Percentiles rank a stretch among this genome's conserved stretches.
Evolutionary conservation across 2,797 vertebrate genomes (phyloP).

Genomic region (Peromyscus aztecus): DNA sequence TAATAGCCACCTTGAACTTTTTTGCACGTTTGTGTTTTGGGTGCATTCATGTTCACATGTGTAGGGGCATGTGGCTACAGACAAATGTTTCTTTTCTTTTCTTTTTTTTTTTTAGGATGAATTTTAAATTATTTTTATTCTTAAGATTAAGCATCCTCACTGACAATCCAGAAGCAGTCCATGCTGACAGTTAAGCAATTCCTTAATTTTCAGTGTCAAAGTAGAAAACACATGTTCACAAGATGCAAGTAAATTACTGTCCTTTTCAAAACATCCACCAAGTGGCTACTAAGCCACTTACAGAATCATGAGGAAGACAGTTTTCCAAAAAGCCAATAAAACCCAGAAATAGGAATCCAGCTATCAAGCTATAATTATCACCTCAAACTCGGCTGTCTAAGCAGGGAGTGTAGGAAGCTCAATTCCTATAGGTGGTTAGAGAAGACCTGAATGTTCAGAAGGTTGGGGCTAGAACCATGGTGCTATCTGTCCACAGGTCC

Average conservation of each 20-base stretch:
- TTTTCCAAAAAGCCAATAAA: slow-evolving; percentile 49
- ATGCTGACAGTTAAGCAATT: slow-evolving; percentile 60
- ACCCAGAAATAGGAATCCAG: too few species aligned
- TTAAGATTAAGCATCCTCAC: slow-evolving; percentile 76
- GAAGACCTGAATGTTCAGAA: too few species aligned
- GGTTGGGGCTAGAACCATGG: neutral
- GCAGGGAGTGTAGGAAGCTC: too few species aligned
- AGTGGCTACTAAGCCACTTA: slow-evolving; percentile 62
- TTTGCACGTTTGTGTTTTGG: neutral
- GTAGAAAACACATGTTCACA: slow-evolving; percentile 62
- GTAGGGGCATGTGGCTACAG: neutral
- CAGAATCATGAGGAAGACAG: slow-evolving; percentile 55
- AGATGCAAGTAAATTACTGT: slow-evolving; percentile 51
- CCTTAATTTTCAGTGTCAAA: slow-evolving; percentile 60
- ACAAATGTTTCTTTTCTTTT: neutral
- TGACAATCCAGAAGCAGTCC: slow-evolving; percentile 74
- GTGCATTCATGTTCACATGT: neutral
- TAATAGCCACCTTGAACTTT: neutral
- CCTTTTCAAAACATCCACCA: slow-evolving; percentile 49
- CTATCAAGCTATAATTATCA: too few species aligned
- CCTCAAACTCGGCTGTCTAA: too few species aligned
- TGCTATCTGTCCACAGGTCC: slow-evolving; percentile 36
- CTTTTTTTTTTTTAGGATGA: neutral
- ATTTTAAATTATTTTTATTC: slow-evolving; percentile 76
- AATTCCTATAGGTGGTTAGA: too few species aligned